These are phyloP conservation scores for Choloepus hoffmanni DNA, from an alignment of 2,113 vertebrate genomes.

Conservation along the genomic window DNA sequence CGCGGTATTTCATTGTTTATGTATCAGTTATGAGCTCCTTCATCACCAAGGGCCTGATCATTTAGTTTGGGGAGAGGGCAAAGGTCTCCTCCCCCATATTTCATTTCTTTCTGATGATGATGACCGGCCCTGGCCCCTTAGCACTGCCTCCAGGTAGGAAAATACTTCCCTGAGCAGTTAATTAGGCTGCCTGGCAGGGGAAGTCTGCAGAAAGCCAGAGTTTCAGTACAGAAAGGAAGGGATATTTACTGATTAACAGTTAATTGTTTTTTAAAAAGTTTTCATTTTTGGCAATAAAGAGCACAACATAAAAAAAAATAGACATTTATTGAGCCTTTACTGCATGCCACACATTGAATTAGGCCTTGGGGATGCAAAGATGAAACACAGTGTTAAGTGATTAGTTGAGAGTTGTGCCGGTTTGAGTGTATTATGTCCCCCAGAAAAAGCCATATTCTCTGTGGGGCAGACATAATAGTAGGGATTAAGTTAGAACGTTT, in stretches of 20 bases:
- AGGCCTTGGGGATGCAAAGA: too few species aligned
- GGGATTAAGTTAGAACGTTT: too few species aligned
- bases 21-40: not conserved
- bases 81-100: not conserved
- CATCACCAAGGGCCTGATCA: not conserved
- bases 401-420: too few species aligned
- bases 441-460: too few species aligned
- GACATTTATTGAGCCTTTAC: too few species aligned
- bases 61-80: not conserved
- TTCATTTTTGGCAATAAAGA: slow-evolving; percentile 87
- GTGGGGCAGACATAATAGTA: too few species aligned
- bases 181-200: not conserved
- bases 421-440: too few species aligned
- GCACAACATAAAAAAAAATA: slow-evolving; percentile 74
- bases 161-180: not conserved
- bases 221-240: slow-evolving; percentile 80
- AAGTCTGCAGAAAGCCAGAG: slow-evolving; percentile 46
- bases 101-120: not conserved
- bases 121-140: not conserved
- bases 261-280: slow-evolving; percentile 79
- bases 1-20: not conserved
- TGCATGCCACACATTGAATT: too few species aligned
- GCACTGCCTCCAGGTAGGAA: not conserved
- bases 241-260: slow-evolving; percentile 81
- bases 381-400: too few species aligned